Evolutionary conservation across 2,888 invertebrate genomes (phyloP).

Genomic region (Mythimna vitellina): DNA sequence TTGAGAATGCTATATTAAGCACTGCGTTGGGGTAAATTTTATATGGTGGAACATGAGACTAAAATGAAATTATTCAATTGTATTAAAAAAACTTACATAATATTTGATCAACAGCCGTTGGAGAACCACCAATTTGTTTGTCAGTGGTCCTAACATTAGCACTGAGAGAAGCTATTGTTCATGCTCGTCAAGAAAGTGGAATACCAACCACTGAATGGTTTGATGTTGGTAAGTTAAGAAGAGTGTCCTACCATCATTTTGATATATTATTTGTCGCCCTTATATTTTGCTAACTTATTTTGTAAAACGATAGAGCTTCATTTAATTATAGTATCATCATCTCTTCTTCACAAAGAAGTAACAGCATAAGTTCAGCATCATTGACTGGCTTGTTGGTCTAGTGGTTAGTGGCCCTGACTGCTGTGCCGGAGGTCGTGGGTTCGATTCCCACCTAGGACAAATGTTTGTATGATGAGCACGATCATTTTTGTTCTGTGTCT

Average conservation of each 20-base stretch:
- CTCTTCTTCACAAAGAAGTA: not conserved
- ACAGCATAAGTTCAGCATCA: not conserved
- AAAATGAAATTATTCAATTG: not conserved
- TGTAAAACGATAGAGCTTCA: not conserved
- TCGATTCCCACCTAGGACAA: too few species aligned
- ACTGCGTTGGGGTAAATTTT: too few species aligned
- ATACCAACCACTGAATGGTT: conserved; percentile 86
- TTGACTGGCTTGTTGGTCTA: too few species aligned
- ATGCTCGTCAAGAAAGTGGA: conserved; percentile 90
- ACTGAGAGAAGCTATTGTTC: conserved; percentile 90
- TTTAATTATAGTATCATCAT: not conserved
- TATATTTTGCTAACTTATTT: not conserved
- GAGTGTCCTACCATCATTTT: not conserved
- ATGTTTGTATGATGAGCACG: too few species aligned
- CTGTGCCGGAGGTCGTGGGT: too few species aligned
- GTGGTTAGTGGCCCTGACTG: too few species aligned
- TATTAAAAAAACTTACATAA: not conserved
- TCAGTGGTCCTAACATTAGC: conserved; percentile 85
- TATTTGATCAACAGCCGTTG: conserved; percentile 73
- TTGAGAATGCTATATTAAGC: too few species aligned
- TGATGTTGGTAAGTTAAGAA: conserved; percentile 83
- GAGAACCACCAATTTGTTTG: conserved; percentile 83
- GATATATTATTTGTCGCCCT: too few species aligned
- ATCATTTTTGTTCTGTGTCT: too few species aligned
- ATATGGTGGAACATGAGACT: not conserved